Base-by-base conservation (phyloP, 2,113 vertebrate genomes). In the Plestiodon gilberti region DNA sequence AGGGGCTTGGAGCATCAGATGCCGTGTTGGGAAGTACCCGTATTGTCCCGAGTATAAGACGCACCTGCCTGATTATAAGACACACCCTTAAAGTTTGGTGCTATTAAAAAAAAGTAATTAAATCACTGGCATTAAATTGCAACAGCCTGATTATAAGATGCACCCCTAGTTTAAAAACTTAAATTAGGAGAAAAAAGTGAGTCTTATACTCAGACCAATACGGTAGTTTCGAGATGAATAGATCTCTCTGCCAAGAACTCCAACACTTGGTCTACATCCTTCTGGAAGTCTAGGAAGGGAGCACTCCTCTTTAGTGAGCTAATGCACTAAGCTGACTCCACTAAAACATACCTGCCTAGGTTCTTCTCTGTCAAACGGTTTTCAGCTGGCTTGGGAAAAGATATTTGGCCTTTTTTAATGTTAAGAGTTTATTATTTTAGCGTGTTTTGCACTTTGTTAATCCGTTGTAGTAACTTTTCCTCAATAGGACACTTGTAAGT, bases 391-490 rank as follows among this genome's bases (percentile, higher is more conserved):
- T 0, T 8, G 70, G 74, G 23, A 0, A 57, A 0, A 78, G 77
- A 78, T 70, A 3, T 25, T 69, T 90, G 91, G 90, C 86, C 88
- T 93, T 91, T 92, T 80, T 30, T 74, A 28, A 40, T 8, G 8
- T 52, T 14, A 80, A 25, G 75, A 38, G 76, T 90, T 62, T 71
- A 80, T 73, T 81, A 86, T 77, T 76, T 88, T 90, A 4, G 93
- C 93, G 86, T 94, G 88, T 95, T 92, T 94, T 92, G 93, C 95
- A 95, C 95, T 94, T 95, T 95, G 81, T 86, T 79, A 95, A 90
- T 79, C 92, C 90, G 73, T 64, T 30, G 87, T 95, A 88, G 74
- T 91, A 91, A 85, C 93, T 86, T 86, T 94, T 91, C 88, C 90
- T 75, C 1, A 1, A n/a, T 88, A 85, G 87, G 84, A 84, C 8